Evolutionary conservation across 2,797 vertebrate genomes (phyloP).

Genomic region (Myotis vivesi): DNA sequence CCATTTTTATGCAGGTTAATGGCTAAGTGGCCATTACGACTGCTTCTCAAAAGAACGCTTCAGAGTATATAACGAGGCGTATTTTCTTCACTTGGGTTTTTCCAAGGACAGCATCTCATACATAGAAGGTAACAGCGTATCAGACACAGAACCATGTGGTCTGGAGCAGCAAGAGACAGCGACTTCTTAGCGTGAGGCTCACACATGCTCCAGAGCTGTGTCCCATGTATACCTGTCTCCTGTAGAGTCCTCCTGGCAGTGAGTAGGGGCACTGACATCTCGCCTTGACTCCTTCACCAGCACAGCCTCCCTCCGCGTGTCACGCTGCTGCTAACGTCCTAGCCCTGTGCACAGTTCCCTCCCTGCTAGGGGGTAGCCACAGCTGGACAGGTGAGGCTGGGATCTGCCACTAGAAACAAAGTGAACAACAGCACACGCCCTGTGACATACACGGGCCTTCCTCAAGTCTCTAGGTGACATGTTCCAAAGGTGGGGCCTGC

Average conservation of each 20-base stretch:
- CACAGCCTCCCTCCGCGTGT: not conserved
- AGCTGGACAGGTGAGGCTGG: not conserved
- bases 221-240: not conserved
- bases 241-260: not conserved
- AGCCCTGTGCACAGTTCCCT: not conserved
- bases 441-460: not conserved
- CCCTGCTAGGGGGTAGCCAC: not conserved
- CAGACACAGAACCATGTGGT: not conserved
- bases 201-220: not conserved
- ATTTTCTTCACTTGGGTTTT: constrained; percentile 26
- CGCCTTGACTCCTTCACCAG: not conserved
- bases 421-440: not conserved
- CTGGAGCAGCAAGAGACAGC: not conserved
- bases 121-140: not conserved
- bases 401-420: constrained; percentile 30
- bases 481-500: not conserved
- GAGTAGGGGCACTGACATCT: not conserved
- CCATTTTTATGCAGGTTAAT: not conserved
- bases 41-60: not conserved
- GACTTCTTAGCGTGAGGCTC: constrained; percentile 10
- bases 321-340: not conserved
- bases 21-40: not conserved
- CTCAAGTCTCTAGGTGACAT: not conserved
- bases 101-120: constrained; percentile 4
- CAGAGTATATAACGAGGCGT: too few relatives aligned